Base-by-base conservation (phyloP, 2,797 vertebrate species). In the Malacoraja senta region DNA sequence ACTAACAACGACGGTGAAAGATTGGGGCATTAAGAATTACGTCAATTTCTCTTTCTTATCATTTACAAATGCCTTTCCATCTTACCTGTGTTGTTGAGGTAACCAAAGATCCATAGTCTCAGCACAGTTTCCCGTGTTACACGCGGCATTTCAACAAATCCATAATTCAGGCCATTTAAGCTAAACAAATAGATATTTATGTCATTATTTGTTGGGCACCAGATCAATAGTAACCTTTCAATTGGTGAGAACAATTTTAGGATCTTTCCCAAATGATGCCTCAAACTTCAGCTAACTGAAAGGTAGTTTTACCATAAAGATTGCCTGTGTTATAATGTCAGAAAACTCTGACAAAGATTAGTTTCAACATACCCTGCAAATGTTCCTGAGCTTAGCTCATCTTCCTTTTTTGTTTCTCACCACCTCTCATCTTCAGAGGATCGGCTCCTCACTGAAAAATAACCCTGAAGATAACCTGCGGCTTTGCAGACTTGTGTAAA, bases 41-140 rank as follows among this genome's bases (percentile, higher is more conserved):
- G 0, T 58, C 53, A n/a, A 58, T 84, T 61, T 10, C 4, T n/a
- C 24, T 81, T 81, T 19, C 10, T 2, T 19, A 29, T 84, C 9
- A 3, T 12, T 84, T 53, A 84, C 24, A 84, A 61, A 24, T n/a
- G 26, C 3, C 12, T 61, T 58, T 76, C 78, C 17, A 80, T n/a
- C 38, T 61, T 91, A 91, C 90, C 90, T 74, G 90, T 53, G 71
- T 9, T 74, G 68, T 91, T 74, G 65, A 91, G 90, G 90, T 91
- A 91, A 72, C 68, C 24, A 29, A 91, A 8, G 68, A 91, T 91
- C 90, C 90, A 91, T 1, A 74, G 21, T 15, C 24, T 71, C 35
- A 91, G 68, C 38, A 91, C 71, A 53, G 24, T 74, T 35, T 53
- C 35, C 74, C 24, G 44, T 29, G 35, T 91, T 74, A 10, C 35